Conservation (phyloP, 2,113 vertebrate species). For the Lagopus leucura region DNA sequence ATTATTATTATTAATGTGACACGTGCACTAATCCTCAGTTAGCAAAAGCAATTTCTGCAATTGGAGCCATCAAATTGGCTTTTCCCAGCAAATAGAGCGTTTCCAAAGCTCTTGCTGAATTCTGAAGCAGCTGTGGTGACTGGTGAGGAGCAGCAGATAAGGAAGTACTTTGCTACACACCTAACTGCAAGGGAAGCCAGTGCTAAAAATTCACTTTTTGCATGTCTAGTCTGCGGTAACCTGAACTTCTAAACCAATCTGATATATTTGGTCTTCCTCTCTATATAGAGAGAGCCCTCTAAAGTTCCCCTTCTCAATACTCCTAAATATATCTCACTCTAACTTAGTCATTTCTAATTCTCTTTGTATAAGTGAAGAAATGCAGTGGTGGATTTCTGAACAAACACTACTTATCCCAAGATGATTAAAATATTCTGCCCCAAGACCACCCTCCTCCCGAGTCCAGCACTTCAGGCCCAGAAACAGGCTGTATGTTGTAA, state of each 20-base stretch:
- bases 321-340: background rate
- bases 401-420: background rate
- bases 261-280: background rate
- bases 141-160: background rate
- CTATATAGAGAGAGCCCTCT: background rate
- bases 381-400: background rate
- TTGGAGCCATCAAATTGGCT: background rate
- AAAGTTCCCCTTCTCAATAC: background rate
- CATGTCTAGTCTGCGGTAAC: background rate
- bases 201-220: background rate
- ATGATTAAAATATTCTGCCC: background rate
- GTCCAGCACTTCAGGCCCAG: background rate
- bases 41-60: background rate
- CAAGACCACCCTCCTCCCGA: fast-evolving
- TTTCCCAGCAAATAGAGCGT: background rate
- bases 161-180: background rate
- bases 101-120: background rate
- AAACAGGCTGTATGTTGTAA: background rate
- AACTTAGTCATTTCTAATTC: background rate
- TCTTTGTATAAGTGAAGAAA: background rate
- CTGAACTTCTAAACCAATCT: background rate
- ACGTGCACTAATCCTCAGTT: background rate
- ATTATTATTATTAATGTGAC: no score
- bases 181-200: background rate
- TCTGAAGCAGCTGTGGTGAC: background rate